Evolutionary conservation across 37 sponge, comb jelly and placozoan genomes (phyloP).

Genomic region (Mnemiopsis leidyi): DNA sequence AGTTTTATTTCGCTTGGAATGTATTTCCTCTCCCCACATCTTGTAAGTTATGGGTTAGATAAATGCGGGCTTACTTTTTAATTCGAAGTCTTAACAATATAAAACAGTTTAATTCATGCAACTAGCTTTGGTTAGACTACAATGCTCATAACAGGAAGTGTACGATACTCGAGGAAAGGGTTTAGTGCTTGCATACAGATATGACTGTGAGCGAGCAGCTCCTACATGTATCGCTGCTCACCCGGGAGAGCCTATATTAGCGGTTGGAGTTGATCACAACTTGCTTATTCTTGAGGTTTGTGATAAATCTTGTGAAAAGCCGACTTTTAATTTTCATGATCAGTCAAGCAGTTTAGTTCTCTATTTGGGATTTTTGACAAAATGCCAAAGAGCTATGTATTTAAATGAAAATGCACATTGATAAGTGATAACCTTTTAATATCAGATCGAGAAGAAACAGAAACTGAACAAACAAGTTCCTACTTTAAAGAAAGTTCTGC

Average conservation of each 20-base stretch:
- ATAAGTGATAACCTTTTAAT: no score
- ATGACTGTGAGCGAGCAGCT: constrained; percentile 15
- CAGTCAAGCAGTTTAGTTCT: no score
- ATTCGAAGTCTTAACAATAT: no score
- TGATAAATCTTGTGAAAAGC: no score
- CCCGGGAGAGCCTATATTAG: constrained; percentile 8
- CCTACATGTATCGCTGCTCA: constrained; percentile 52
- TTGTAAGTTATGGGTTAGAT: no score
- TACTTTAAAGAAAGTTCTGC: not conserved
- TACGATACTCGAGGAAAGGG: constrained; percentile 23
- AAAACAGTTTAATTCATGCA: no score
- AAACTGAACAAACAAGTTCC: not conserved
- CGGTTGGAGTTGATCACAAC: constrained; percentile 5
- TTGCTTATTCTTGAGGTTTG: constrained; percentile 19
- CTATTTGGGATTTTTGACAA: no score
- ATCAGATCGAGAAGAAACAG: constrained; percentile 4
- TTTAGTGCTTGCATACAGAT: not conserved
- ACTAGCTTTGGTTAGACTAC: no score
- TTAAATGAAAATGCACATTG: no score
- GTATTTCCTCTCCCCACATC: not conserved
- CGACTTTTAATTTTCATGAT: no score
- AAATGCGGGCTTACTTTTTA: no score
- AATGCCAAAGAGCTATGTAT: no score
- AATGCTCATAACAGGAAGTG: constrained; percentile 35
- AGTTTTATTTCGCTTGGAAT: not conserved